Percentiles rank a stretch among this genome's conserved stretches.
Conservation (phyloP, 2,888 invertebrate species). For the Trissoscelio sp. region DNA sequence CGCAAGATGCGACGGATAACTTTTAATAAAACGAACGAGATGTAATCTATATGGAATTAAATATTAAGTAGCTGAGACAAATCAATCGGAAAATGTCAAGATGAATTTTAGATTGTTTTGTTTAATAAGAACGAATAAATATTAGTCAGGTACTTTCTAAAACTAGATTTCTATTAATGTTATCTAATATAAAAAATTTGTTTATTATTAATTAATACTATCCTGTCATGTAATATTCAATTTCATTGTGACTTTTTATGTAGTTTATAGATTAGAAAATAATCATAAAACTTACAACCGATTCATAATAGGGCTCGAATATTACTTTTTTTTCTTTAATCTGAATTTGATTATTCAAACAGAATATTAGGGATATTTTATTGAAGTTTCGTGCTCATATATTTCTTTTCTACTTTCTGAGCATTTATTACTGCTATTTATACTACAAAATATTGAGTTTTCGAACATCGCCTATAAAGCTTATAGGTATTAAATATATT, state of each 20-base stretch:
- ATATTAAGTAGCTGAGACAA: conserved; percentile 42
- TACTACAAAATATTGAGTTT: background rate
- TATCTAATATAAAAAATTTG: background rate
- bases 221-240: background rate
- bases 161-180: background rate
- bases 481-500: background rate
- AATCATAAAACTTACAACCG: background rate
- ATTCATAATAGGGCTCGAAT: no score
- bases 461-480: background rate
- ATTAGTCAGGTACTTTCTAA: conserved; percentile 11
- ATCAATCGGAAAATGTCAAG: conserved; percentile 46
- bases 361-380: background rate
- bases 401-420: background rate
- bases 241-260: background rate
- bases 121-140: conserved; percentile 15
- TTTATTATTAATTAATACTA: background rate
- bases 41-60: conserved; percentile 40
- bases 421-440: background rate
- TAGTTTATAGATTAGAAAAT: background rate
- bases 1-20: conserved; percentile 45
- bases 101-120: conserved; percentile 23
- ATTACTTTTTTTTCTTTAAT: no score
- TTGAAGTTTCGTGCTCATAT: background rate
- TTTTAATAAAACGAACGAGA: conserved; percentile 36
- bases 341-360: no score